These are phyloP conservation scores for Hylyphantes graminicola DNA, from an alignment of 1,140 invertebrate genomes.

Conservation along the genomic window DNA sequence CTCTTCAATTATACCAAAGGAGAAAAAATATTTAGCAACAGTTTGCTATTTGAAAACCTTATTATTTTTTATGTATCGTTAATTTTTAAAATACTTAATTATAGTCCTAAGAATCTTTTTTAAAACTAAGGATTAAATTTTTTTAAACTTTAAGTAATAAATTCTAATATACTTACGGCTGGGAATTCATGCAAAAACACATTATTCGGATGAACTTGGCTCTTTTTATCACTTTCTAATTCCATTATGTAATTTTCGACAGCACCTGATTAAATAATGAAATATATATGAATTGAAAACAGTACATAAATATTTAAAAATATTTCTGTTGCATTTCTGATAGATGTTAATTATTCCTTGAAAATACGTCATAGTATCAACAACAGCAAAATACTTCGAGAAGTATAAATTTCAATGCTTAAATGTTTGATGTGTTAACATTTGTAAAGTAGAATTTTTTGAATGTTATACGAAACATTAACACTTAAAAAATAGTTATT, in stretches of 20 bases:
- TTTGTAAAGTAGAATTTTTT: no score
- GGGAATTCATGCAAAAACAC: neutral
- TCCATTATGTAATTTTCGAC: constrained; percentile 28
- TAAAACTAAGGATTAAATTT: neutral
- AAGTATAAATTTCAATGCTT: no score
- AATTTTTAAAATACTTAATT: neutral
- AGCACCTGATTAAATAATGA: neutral
- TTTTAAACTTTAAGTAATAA: neutral
- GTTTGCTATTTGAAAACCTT: neutral
- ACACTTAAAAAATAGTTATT: no score
- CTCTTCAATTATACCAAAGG: no score
- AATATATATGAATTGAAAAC: neutral
- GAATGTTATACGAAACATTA: no score
- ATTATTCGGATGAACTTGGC: neutral
- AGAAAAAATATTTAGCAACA: no score
- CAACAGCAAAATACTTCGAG: no score
- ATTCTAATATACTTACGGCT: constrained; percentile 11
- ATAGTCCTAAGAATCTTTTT: neutral
- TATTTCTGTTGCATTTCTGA: no score
- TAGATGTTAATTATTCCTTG: neutral
- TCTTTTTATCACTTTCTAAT: neutral
- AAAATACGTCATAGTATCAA: no score
- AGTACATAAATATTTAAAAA: no score
- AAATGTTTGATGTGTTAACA: no score
- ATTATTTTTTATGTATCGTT: neutral